These are phyloP conservation scores for Drosophila neocordata DNA, from an alignment of 1,140 invertebrate genomes.

Conservation along the genomic window DNA sequence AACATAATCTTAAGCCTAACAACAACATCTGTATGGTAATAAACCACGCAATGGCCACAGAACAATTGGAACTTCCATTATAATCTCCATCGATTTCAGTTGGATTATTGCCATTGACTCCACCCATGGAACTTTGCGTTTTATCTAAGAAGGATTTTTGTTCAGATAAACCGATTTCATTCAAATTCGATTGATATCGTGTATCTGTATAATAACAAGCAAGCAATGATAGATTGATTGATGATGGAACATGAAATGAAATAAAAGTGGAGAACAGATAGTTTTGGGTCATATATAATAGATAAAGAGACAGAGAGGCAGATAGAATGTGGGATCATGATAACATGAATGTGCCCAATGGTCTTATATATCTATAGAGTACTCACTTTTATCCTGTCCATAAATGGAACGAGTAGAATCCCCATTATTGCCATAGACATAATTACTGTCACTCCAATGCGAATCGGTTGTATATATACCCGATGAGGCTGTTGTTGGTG, in stretches of 20 bases:
- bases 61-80: conserved; percentile 35
- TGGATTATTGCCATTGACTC: conserved; percentile 67
- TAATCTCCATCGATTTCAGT: conserved; percentile 55
- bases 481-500: conserved; percentile 63
- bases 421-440: conserved; percentile 34
- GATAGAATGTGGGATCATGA: conserved; percentile 8
- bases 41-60: conserved; percentile 55
- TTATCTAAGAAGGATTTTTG: conserved; percentile 86
- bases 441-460: conserved; percentile 62
- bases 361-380: not conserved
- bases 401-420: conserved; percentile 64
- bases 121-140: conserved; percentile 78
- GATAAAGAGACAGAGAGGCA: conserved; percentile 5
- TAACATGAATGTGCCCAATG: conserved; percentile 14
- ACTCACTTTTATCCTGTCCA: conserved; percentile 75
- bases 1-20: conserved; percentile 58
- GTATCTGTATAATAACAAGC: conserved; percentile 83
- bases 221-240: conserved; percentile 36
- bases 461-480: conserved; percentile 67
- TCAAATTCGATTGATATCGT: conserved; percentile 87
- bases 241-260: conserved; percentile 47
- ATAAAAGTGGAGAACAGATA: conserved; percentile 54
- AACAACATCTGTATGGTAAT: conserved; percentile 36
- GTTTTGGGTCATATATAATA: not conserved
- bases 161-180: conserved; percentile 88